Evolutionary conservation across 2,888 invertebrate genomes (phyloP).

Genomic region (Aporophyla nigra): DNA sequence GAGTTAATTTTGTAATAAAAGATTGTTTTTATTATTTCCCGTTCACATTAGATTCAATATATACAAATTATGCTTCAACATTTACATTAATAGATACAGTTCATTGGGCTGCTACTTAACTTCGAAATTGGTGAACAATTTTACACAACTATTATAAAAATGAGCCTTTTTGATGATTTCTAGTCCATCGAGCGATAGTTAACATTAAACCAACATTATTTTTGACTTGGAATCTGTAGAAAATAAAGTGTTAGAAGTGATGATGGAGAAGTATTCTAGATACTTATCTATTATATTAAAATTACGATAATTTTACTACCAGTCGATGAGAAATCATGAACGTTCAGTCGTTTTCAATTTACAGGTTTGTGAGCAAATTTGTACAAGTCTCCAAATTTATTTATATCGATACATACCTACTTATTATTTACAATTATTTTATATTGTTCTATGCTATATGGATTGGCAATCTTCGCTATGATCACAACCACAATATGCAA

Average conservation of each 20-base stretch:
- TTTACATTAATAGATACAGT: slow-evolving; percentile 88
- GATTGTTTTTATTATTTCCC: slow-evolving; percentile 85
- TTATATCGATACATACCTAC: slow-evolving; percentile 83
- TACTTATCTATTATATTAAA: slow-evolving; percentile 62
- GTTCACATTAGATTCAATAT: slow-evolving; percentile 90
- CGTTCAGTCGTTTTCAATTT: slow-evolving; percentile 89
- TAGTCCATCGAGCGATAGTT: slow-evolving; percentile 76
- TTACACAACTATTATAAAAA: slow-evolving; percentile 84
- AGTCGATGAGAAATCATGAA: slow-evolving; percentile 88
- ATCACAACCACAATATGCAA: slow-evolving; percentile 90
- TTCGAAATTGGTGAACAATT: slow-evolving; percentile 78
- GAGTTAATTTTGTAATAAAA: slow-evolving; percentile 87
- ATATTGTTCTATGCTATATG: slow-evolving; percentile 80
- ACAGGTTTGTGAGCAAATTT: slow-evolving; percentile 89
- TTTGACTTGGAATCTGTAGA: slow-evolving; percentile 43
- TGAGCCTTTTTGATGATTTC: slow-evolving; percentile 76
- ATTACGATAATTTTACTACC: slow-evolving; percentile 81
- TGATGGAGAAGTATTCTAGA: slow-evolving; percentile 54
- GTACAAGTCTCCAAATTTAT: slow-evolving; percentile 90
- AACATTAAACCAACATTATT: slow-evolving; percentile 58
- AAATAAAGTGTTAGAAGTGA: slow-evolving; percentile 35
- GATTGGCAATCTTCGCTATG: slow-evolving; percentile 89
- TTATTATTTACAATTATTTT: slow-evolving; percentile 83
- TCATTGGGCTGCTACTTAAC: slow-evolving; percentile 81
- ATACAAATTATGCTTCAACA: slow-evolving; percentile 90